A percentile compares a stretch with the other conserved stretches of the same genome.
Conservation (phyloP, 2,888 invertebrate genomes). For the Hirtodrosophila cameraria region DNA sequence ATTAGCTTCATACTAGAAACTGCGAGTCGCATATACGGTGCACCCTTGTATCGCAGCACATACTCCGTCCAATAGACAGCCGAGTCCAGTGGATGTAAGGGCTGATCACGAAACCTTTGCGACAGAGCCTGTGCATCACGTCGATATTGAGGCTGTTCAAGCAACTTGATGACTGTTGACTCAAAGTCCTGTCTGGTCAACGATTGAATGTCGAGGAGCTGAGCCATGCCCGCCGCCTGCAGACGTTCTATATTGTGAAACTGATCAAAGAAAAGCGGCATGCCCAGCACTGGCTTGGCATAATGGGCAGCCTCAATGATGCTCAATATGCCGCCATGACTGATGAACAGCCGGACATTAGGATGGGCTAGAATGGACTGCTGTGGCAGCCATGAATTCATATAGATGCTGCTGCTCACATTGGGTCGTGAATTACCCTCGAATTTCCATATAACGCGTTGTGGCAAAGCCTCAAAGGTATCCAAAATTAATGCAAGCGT, state of each 20-base stretch:
- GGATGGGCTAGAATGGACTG: slow-evolving; percentile 84
- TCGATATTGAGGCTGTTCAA: slow-evolving; percentile 52
- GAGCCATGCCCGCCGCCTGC: slow-evolving; percentile 65
- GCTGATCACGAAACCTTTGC: slow-evolving; percentile 75
- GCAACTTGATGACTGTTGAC: slow-evolving; percentile 51
- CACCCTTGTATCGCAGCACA: slow-evolving; percentile 80
- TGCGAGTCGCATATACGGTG: slow-evolving; percentile 75
- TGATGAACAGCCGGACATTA: slow-evolving; percentile 84
- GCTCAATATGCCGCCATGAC: slow-evolving; percentile 84
- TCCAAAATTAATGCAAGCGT: slow-evolving; percentile 54
- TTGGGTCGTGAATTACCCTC: slow-evolving; percentile 70
- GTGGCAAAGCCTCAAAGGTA: slow-evolving; percentile 56
- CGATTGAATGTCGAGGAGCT: slow-evolving; percentile 71
- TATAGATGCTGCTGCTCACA: slow-evolving; percentile 64
- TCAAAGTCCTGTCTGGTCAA: slow-evolving; percentile 77
- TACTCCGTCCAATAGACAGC: slow-evolving; percentile 82
- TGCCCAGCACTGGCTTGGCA: slow-evolving; percentile 84
- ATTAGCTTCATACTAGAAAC: slow-evolving; percentile 73
- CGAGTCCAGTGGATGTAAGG: slow-evolving; percentile 71
- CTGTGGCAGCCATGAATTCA: slow-evolving; percentile 83
- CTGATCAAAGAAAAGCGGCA: slow-evolving; percentile 85
- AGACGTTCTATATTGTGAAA: slow-evolving; percentile 84
- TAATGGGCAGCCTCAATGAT: slow-evolving; percentile 84
- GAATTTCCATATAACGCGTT: slow-evolving; percentile 84
- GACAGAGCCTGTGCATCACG: slow-evolving; percentile 57